These are phyloP conservation scores for Neostethus bicornis DNA, from an alignment of 2,797 vertebrate species.

Conservation along the genomic window DNA sequence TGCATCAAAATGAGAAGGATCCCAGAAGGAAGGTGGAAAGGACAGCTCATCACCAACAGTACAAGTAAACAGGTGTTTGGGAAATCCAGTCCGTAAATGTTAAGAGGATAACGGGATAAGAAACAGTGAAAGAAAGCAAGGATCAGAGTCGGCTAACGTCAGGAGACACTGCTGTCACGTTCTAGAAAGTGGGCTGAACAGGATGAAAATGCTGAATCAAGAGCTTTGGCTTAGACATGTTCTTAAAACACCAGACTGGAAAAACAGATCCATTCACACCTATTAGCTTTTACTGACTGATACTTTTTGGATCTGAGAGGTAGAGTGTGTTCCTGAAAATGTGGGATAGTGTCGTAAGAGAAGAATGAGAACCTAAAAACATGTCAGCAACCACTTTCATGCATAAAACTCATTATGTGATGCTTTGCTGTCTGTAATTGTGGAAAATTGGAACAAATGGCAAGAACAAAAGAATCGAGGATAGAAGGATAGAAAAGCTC, in stretches of 20 bases:
- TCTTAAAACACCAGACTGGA: slow-evolving; percentile 23
- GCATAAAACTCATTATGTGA: no score
- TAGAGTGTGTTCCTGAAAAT: no score
- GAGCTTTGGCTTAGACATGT: slow-evolving; percentile 15
- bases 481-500: no score
- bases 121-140: slow-evolving; percentile 17
- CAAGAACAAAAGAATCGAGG: no score
- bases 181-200: slow-evolving; percentile 32
- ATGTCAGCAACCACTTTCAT: no score
- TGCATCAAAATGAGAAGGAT: not conserved
- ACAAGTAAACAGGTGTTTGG: slow-evolving; percentile 27
- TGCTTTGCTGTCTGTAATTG: no score
- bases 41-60: slow-evolving; percentile 11
- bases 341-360: no score
- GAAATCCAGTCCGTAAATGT: slow-evolving; percentile 54
- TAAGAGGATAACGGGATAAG: slow-evolving; percentile 52
- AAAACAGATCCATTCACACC: slow-evolving; percentile 34
- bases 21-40: not conserved
- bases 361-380: no score
- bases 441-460: no score
- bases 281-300: not conserved
- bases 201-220: slow-evolving; percentile 14
- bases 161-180: slow-evolving; percentile 30
- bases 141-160: slow-evolving; percentile 29
- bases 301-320: no score